Percentiles rank a stretch among this genome's conserved stretches.
phyloP scores from a whole-genome alignment of 2,113 vertebrate genomes.

The Rhinoderma darwinii region DNA sequence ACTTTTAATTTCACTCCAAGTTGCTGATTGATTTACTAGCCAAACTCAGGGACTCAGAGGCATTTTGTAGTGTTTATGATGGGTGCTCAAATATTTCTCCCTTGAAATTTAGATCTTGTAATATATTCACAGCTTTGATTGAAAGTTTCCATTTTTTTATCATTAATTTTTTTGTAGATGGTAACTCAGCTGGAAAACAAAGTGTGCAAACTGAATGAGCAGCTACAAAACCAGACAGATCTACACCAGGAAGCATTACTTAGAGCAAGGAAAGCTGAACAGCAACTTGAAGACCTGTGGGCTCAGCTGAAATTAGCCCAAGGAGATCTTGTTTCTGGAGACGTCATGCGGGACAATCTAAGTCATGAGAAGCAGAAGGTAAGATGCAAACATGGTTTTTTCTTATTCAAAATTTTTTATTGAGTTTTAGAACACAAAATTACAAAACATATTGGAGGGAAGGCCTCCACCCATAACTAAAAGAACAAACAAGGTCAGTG shows the following conservation, averaged over 20 bases:
- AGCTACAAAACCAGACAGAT: conserved; percentile 74
- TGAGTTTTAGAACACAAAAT: too few species aligned
- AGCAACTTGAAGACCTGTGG: conserved; percentile 73
- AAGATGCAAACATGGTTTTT: too few species aligned
- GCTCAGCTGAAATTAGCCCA: conserved; percentile 76
- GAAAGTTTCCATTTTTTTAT: not conserved
- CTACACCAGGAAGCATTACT: conserved; percentile 74
- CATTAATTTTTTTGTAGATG: conserved; percentile 64
- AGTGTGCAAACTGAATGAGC: conserved; percentile 70
- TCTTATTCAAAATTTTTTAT: too few species aligned
- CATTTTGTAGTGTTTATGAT: too few species aligned
- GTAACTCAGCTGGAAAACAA: conserved; percentile 76
- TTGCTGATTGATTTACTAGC: too few species aligned
- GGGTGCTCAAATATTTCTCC: too few species aligned
- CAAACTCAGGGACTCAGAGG: too few species aligned
- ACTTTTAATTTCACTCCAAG: too few species aligned
- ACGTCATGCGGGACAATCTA: conserved; percentile 75
- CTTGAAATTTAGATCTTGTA: not conserved
- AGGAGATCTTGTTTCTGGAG: conserved; percentile 76
- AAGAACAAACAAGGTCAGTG: too few species aligned
- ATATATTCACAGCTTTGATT: not conserved
- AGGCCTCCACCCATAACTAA: too few species aligned
- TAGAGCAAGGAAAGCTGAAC: conserved; percentile 78
- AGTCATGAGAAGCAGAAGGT: conserved; percentile 82
- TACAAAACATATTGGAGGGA: too few species aligned